Evolutionary conservation across 1,140 invertebrate genomes (phyloP).

Genomic region (Bombyx mori): ASM3026992v2 NC_085117.1:5617001-5617500

Average conservation of each 20-base stretch:
- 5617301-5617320: slow-evolving; percentile 79
- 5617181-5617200: slow-evolving; percentile 40
- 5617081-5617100: slow-evolving; percentile 50
- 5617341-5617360: slow-evolving; percentile 91
- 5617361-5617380: slow-evolving; percentile 83
- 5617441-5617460: no score
- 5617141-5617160: slow-evolving; percentile 48
- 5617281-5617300: slow-evolving; percentile 73
- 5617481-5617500: no score
- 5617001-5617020: slow-evolving; percentile 33
- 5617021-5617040: slow-evolving; percentile 48
- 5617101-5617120: slow-evolving; percentile 36
- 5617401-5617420: no score
- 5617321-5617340: slow-evolving; percentile 88
- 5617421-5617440: no score
- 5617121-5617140: slow-evolving; percentile 57
- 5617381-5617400: slow-evolving; percentile 6
- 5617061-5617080: slow-evolving; percentile 49
- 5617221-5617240: slow-evolving; percentile 65
- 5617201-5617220: slow-evolving; percentile 49
- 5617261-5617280: slow-evolving; percentile 71
- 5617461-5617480: no score
- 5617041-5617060: slow-evolving; percentile 42
- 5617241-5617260: slow-evolving; percentile 71
- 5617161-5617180: slow-evolving; percentile 46